Base-by-base conservation (phyloP, 2,113 vertebrate species). In the Fulmarus glacialis region DNA sequence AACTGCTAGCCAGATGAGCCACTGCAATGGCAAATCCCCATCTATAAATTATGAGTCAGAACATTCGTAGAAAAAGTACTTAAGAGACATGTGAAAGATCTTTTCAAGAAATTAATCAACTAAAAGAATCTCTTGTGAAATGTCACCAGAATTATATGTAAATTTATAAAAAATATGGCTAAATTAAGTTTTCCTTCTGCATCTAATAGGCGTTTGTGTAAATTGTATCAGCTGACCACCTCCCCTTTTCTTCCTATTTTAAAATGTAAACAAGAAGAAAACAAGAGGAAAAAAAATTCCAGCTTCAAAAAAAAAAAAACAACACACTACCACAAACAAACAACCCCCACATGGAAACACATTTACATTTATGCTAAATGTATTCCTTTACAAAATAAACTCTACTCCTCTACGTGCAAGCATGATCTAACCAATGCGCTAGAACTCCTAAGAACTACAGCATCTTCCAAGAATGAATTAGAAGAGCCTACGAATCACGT, bases 231-330 rank as follows among this genome's bases (percentile, higher is more conserved):
- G 34, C 15, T 64, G n/a, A 79, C 23, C 24, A 45, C 11, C 3
- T 58, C 16, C 24, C 10, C 4, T 53, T 62, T 30, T 64, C 30
- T 63, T 72, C 10, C 9, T 11, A 47, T 71, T 94, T 70, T 36
- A 74, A 68, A 66, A 70, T 36, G 13, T 15, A 50, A 87, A 48
- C 14, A 60, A 47, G 2, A 84, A 4, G 2, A 83, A 93, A 94
- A 71, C 0, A 47, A 45, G 0, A 68, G 14, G 24, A 7, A 29
- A 70, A 40, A 45, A 55, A 64, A 47, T 4, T 3, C 4, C 17
- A 64, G 11, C 27, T 72, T 67, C 3, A 14, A 56, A 64, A 42
- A 47, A 12, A 38, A 26, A 8, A 13, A 59, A 32, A 6, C 34
- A 81, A 34, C 48, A 15, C 9, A 30, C 63, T 5, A 5, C 9